Base-by-base conservation (phyloP, 2,888 invertebrate genomes). In the Mylabris sibirica region DNA sequence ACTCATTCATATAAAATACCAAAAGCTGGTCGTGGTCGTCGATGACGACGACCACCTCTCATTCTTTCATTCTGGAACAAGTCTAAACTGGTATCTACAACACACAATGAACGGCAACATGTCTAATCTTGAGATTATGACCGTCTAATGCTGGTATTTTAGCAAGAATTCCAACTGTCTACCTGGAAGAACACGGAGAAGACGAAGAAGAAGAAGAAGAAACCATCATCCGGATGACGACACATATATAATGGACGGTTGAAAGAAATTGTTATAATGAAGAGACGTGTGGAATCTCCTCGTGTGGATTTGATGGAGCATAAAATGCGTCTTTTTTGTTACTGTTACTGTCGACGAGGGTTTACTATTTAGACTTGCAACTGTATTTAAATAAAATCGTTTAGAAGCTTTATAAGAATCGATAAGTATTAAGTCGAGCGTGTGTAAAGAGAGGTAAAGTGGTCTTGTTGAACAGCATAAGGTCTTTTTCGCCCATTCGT, bases 71-170 rank as follows among this genome's bases (percentile, higher is more conserved):
- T 44, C 4, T 49, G 20, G 49, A 44, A 22, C 53, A 53, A 53
- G 22, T 53, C 22, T 0, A 8, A 30, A 6, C 17, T 20, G 20
- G 49, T 49, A 8, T 0, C 30, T 8, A 53, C 2, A 53, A 22
- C 4, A n/a, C n/a, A n/a, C n/a, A n/a, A n/a, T n/a, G n/a, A n/a
- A n/a, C n/a, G n/a, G n/a, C n/a, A 24, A 53, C 12, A 9, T 11
- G 14, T 24, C 12, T 53, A 53, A 53, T 53, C 53, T 22, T 63
- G 59, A 67, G 70, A 69, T 69, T 66, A 65, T 68, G 72, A 59
- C 65, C 67, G 69, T 71, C 68, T 68, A 68, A 67, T 69, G 4
- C 71, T 70, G 72, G 72, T 64, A 73, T 71, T 67, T 67, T 67
- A 63, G 68, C 69, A 65, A 68, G 69, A 70, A 68, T 59, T 63